phyloP scores from a whole-genome alignment of 1,140 invertebrate genomes.

The Drosophila eugracilis region DNA sequence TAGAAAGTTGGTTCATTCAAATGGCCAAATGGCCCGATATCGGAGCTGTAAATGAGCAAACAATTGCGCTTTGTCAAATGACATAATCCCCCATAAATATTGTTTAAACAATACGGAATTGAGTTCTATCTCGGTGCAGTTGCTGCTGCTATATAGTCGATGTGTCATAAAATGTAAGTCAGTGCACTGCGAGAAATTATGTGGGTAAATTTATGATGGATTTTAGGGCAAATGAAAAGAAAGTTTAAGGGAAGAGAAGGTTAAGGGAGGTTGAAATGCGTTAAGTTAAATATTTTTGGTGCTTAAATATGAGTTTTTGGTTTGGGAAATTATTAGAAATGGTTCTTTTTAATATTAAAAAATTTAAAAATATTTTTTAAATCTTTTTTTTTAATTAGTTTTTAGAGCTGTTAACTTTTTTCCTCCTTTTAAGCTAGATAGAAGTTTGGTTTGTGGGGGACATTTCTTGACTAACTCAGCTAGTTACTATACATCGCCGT shows the following conservation, averaged over 20 bases:
- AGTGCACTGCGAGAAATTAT: neutral
- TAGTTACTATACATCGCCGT: slow-evolving; percentile 24
- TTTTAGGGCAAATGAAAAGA: too few relatives aligned
- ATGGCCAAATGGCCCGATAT: slow-evolving; percentile 52
- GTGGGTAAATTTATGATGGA: too few relatives aligned
- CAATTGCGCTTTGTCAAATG: slow-evolving; percentile 68
- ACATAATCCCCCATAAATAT: slow-evolving; percentile 75
- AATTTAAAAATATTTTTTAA: neutral
- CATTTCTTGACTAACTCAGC: neutral
- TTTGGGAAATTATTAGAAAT: too few relatives aligned
- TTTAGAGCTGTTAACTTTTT: neutral
- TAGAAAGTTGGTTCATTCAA: slow-evolving; percentile 26
- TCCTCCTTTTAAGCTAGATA: neutral
- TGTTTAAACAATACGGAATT: slow-evolving; percentile 54
- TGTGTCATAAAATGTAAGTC: slow-evolving; percentile 40
- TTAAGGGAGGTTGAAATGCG: too few relatives aligned
- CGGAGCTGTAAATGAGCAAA: slow-evolving; percentile 52
- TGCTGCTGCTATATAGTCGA: slow-evolving; percentile 5
- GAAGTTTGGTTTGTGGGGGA: slow-evolving; percentile 10
- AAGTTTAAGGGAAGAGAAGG: too few relatives aligned
- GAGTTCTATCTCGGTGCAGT: slow-evolving; percentile 38
- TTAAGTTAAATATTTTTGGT: too few relatives aligned
- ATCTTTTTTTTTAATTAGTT: neutral
- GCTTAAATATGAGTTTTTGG: too few relatives aligned
- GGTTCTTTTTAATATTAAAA: too few relatives aligned